phyloP scores from a whole-genome alignment of 2,113 vertebrate genomes.

The Mastomys coucha region DNA sequence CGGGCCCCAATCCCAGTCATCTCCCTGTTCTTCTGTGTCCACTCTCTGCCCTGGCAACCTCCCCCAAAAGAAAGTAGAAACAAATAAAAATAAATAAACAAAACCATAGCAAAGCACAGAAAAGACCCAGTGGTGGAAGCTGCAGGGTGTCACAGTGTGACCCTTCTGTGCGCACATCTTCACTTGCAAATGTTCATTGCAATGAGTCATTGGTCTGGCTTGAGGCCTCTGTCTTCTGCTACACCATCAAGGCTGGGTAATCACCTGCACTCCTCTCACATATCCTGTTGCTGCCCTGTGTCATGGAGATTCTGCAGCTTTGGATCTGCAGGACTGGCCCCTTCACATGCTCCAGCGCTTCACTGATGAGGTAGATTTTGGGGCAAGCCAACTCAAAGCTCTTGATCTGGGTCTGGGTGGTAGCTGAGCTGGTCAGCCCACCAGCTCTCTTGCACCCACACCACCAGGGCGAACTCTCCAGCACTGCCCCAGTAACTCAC shows the following conservation, averaged over 20 bases:
- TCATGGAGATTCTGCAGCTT: not conserved
- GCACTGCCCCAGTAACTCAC: not conserved
- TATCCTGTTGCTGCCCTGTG: not conserved
- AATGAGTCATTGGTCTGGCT: not conserved
- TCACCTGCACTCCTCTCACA: not conserved
- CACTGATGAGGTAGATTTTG: not conserved
- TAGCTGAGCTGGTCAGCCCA: not conserved
- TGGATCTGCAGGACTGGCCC: not conserved
- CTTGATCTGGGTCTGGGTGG: not conserved
- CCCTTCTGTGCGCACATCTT: not conserved
- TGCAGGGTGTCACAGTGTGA: not conserved
- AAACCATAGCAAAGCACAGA: not conserved
- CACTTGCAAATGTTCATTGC: not conserved
- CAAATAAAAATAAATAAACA: not conserved
- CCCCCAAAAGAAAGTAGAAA: not conserved
- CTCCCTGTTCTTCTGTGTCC: not conserved
- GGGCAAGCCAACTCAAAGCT: not conserved
- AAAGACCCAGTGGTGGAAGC: not conserved
- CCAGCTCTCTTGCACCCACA: not conserved
- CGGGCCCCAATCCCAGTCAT: not conserved
- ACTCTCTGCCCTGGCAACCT: not conserved
- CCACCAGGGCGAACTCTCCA: not conserved
- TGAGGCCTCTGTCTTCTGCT: not conserved
- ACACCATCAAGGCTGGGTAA: not conserved
- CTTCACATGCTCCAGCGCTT: not conserved